Conservation (phyloP, 2,888 invertebrate genomes). For the Cataglyphis altisquamis region DNA sequence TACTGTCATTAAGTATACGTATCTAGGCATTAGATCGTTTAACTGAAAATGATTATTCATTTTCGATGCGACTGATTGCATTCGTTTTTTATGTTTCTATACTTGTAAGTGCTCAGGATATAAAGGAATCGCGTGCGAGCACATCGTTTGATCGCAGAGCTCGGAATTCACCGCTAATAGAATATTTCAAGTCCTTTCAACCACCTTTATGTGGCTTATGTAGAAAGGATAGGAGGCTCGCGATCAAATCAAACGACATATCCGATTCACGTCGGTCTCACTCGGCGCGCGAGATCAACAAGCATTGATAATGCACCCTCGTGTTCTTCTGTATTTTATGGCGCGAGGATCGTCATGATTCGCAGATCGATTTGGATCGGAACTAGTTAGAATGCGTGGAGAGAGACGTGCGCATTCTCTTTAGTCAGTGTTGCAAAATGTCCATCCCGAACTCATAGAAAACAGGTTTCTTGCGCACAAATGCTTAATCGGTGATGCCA, state of each 20-base stretch:
- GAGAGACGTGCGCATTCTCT: background rate
- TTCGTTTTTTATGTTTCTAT: conserved; percentile 48
- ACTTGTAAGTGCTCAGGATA: conserved; percentile 13
- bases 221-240: conserved; percentile 14
- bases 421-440: conserved; percentile 31
- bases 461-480: conserved; percentile 22
- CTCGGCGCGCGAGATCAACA: conserved; percentile 60
- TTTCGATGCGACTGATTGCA: conserved; percentile 29
- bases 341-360: conserved; percentile 62
- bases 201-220: conserved; percentile 33
- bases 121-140: conserved; percentile 69
- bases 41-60: conserved; percentile 60
- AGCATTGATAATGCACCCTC: conserved; percentile 62
- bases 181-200: conserved; percentile 56
- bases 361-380: conserved; percentile 61
- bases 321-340: conserved; percentile 68
- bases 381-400: conserved; percentile 48
- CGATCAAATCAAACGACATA: conserved; percentile 29
- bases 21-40: conserved; percentile 56
- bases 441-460: conserved; percentile 17
- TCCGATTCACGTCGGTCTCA: conserved; percentile 46
- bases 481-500: conserved; percentile 62
- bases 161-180: conserved; percentile 22
- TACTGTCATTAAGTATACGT: conserved; percentile 39
- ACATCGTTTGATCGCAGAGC: conserved; percentile 62